A percentile compares a stretch with the other conserved stretches of the same genome.
Conservation (phyloP, 1,140 invertebrate genomes). For the Drosophila guanche region DNA sequence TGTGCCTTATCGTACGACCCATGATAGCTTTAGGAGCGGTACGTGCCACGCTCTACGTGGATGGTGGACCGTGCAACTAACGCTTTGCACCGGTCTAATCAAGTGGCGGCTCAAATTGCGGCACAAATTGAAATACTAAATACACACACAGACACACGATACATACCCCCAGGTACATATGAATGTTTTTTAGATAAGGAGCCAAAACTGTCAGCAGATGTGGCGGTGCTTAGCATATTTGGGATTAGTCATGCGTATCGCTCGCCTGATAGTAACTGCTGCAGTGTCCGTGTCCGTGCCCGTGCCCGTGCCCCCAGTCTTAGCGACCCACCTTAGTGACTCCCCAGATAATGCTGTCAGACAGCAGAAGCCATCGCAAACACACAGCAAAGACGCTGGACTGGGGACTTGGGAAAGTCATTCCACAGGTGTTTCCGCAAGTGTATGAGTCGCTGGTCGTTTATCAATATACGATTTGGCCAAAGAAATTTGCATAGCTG, state of each 20-base stretch:
- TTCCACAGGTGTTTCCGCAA: slow-evolving; percentile 30
- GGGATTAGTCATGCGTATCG: slow-evolving; percentile 56
- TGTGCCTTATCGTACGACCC: no score
- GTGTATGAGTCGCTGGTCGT: slow-evolving; percentile 4
- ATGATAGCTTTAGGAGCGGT: no score
- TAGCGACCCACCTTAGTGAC: no score
- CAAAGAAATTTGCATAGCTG: slow-evolving; percentile 41
- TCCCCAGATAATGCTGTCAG: slow-evolving; percentile 2
- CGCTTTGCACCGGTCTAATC: slow-evolving; percentile 27
- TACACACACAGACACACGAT: no score
- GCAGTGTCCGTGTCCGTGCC: slow-evolving; percentile 18
- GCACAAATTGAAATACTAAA: slow-evolving; percentile 44
- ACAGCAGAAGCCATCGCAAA: slow-evolving; percentile 15
- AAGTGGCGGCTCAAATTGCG: slow-evolving; percentile 58
- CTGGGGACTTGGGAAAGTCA: slow-evolving; percentile 39
- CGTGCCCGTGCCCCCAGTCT: neutral
- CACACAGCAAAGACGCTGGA: slow-evolving; percentile 1
- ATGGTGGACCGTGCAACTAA: no score
- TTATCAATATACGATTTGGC: slow-evolving; percentile 21
- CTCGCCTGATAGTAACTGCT: slow-evolving; percentile 42
- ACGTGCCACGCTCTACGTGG: no score
- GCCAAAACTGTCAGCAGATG: slow-evolving; percentile 36
- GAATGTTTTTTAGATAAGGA: slow-evolving; percentile 40
- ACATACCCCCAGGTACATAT: neutral
- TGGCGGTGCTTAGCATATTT: slow-evolving; percentile 57